These are phyloP conservation scores for Cottoperca gobio DNA, from an alignment of 2,797 vertebrate genomes.

Conservation along the genomic window DNA sequence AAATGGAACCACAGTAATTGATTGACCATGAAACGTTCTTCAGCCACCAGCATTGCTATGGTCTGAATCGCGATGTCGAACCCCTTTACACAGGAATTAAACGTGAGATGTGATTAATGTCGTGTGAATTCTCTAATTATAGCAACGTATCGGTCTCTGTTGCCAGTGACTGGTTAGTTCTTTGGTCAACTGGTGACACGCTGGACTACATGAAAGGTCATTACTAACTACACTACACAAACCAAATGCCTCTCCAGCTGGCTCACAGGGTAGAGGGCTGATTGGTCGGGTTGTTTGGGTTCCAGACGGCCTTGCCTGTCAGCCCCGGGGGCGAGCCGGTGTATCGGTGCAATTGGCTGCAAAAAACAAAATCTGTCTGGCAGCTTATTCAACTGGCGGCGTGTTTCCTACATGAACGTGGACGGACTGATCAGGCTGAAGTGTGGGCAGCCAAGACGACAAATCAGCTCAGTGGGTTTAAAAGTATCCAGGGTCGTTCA, in stretches of 20 bases:
- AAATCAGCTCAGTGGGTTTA: conserved; percentile 56
- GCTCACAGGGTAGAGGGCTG: background rate
- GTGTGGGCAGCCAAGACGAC: conserved; percentile 12
- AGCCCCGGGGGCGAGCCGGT: conserved; percentile 7
- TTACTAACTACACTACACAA: conserved; percentile 2
- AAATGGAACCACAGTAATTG: background rate
- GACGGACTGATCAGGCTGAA: conserved; percentile 15
- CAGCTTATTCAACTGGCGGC: conserved; percentile 8
- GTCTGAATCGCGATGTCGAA: background rate
- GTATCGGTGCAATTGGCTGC: conserved; percentile 33
- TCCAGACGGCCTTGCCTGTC: background rate
- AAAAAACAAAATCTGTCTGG: conserved; percentile 10
- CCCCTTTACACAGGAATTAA: conserved; percentile 4
- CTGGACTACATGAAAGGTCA: conserved; percentile 12
- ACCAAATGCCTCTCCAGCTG: background rate
- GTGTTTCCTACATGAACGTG: conserved; percentile 16
- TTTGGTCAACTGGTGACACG: background rate
- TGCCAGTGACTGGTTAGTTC: background rate
- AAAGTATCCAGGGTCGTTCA: conserved; percentile 35
- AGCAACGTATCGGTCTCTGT: background rate
- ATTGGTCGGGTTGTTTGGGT: conserved; percentile 5
- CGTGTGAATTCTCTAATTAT: background rate
- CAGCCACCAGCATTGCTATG: background rate
- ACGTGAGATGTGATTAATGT: background rate
- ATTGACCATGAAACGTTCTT: background rate